Percentiles rank a stretch among this genome's conserved stretches.
These are phyloP conservation scores for Acromyrmex charruanus DNA, from an alignment of 1,140 invertebrate genomes.

Conservation along the genomic window DNA sequence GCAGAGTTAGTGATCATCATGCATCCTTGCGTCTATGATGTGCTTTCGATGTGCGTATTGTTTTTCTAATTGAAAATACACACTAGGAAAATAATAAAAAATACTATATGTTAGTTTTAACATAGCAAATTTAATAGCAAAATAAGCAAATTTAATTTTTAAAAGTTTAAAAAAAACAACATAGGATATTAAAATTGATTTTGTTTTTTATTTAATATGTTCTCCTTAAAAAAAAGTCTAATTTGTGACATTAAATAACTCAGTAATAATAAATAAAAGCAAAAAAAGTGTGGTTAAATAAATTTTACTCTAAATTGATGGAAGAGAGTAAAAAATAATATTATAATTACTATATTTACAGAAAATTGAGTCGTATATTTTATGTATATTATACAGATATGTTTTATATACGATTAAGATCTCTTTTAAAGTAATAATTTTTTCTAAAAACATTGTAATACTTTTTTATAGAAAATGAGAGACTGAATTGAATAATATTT, in stretches of 20 bases:
- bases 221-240: not conserved
- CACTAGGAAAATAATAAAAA: not conserved
- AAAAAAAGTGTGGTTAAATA: not conserved
- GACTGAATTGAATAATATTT: not conserved
- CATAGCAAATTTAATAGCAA: too few relatives aligned
- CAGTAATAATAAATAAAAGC: not conserved
- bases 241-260: not conserved
- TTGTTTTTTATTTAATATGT: not conserved
- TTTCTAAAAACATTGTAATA: not conserved
- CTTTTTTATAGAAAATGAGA: not conserved
- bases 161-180: not conserved
- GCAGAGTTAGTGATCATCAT: slow-evolving; percentile 29
- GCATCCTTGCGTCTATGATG: not conserved
- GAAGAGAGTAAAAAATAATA: not conserved
- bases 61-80: not conserved
- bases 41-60: not conserved
- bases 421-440: not conserved
- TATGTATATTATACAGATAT: not conserved
- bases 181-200: not conserved
- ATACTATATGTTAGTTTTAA: not conserved
- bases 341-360: not conserved
- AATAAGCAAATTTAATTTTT: not conserved
- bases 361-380: not conserved
- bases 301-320: slow-evolving; percentile 8
- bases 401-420: not conserved